phyloP scores from a whole-genome alignment of 2,797 vertebrate species.

The Mus minutoides region DNA sequence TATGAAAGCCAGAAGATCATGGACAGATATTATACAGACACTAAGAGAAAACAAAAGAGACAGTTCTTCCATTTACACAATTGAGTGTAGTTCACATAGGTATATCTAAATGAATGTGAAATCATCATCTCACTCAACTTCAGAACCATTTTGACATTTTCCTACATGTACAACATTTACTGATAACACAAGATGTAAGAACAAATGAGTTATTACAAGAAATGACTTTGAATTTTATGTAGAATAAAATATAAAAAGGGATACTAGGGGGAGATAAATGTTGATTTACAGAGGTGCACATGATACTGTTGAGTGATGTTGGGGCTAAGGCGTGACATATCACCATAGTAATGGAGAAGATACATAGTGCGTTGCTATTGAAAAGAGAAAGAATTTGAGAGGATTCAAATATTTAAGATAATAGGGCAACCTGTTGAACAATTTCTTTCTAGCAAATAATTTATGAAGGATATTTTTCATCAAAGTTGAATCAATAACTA shows the following conservation, averaged over 20 bases:
- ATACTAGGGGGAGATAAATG: background rate
- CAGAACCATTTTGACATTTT: background rate
- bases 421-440: background rate
- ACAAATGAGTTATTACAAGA: background rate
- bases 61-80: background rate
- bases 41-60: too few species aligned
- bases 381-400: background rate
- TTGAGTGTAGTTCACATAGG: background rate
- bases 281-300: background rate
- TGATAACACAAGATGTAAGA: background rate
- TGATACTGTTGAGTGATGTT: background rate
- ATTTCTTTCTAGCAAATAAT: background rate
- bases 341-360: background rate
- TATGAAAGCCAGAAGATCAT: too few species aligned
- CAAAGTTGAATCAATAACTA: background rate
- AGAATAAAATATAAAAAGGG: background rate
- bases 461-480: background rate
- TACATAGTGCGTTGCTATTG: background rate
- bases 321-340: background rate
- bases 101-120: background rate
- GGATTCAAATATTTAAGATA: background rate
- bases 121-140: background rate
- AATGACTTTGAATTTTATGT: background rate
- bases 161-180: background rate
- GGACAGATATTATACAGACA: too few species aligned